Evolutionary conservation across 2,888 invertebrate genomes (phyloP).

Genomic region (Disparrhopalites patrizii): DNA sequence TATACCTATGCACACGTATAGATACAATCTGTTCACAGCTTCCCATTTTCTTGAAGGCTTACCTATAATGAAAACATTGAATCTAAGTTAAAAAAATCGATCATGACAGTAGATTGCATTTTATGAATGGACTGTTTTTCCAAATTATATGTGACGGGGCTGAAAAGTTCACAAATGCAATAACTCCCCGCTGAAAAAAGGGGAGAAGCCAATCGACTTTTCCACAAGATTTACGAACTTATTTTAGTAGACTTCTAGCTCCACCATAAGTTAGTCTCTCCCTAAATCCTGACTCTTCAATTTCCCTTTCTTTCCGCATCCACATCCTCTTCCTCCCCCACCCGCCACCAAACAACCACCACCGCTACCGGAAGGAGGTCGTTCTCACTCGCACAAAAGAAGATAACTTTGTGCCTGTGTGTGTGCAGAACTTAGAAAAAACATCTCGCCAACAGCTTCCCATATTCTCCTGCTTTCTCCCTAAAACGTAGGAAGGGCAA

Average conservation of each 20-base stretch:
- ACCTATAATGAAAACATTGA: too few species aligned
- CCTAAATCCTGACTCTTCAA: conserved; percentile 14
- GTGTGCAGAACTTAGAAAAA: neutral
- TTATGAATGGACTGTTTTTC: neutral
- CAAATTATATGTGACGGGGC: neutral
- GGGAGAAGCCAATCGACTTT: conserved; percentile 9
- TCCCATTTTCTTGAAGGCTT: too few species aligned
- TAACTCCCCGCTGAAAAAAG: conserved; percentile 7
- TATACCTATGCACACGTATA: too few species aligned
- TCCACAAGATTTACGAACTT: conserved; percentile 9
- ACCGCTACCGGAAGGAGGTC: neutral
- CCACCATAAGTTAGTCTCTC: neutral
- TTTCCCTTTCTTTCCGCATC: neutral
- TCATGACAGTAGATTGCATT: neutral
- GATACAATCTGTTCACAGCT: too few species aligned
- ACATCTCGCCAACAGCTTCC: neutral
- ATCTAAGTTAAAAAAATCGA: too few species aligned
- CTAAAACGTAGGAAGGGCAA: too few species aligned
- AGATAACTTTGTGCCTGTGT: too few species aligned
- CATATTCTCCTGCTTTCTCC: neutral
- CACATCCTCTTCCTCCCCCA: neutral
- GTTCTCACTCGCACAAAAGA: neutral
- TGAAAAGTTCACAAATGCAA: neutral
- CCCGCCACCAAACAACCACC: neutral
- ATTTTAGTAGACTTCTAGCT: neutral